These are phyloP conservation scores for Onychomys arenicola DNA, from an alignment of 2,797 vertebrate genomes.

Conservation along the genomic window DNA sequence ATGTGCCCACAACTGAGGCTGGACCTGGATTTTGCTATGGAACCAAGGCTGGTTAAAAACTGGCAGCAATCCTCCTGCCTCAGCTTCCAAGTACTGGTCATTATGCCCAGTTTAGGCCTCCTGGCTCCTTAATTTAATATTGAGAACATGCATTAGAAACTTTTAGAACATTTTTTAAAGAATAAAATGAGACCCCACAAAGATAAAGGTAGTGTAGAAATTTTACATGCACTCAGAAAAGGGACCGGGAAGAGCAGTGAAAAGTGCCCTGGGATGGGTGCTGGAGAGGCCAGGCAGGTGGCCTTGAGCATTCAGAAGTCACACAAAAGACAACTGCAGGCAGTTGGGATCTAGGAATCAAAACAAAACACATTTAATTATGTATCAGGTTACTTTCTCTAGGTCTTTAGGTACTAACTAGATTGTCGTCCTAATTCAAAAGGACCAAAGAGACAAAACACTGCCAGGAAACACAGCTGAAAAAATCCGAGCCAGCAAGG, in stretches of 20 bases:
- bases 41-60: background rate
- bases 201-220: background rate
- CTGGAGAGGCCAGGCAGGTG: background rate
- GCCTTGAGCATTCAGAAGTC: background rate
- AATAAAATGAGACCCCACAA: background rate
- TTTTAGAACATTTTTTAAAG: background rate
- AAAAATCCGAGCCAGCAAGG: background rate
- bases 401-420: constrained; percentile 22
- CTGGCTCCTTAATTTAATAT: background rate
- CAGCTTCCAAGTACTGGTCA: background rate
- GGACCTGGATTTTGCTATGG: background rate
- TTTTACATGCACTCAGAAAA: background rate
- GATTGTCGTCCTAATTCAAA: constrained; percentile 26
- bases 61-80: background rate
- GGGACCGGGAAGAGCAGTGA: background rate
- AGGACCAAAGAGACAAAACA: background rate
- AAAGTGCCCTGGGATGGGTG: background rate
- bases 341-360: background rate
- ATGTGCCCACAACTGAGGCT: background rate
- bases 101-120: background rate
- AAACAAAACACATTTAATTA: constrained; percentile 1
- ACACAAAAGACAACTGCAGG: background rate
- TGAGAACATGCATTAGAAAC: background rate
- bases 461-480: background rate
- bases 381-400: constrained; percentile 23